Percentiles rank a stretch among this genome's conserved stretches.
Conservation (phyloP, 2,888 invertebrate genomes). For the Oscheius myriophilus region DNA sequence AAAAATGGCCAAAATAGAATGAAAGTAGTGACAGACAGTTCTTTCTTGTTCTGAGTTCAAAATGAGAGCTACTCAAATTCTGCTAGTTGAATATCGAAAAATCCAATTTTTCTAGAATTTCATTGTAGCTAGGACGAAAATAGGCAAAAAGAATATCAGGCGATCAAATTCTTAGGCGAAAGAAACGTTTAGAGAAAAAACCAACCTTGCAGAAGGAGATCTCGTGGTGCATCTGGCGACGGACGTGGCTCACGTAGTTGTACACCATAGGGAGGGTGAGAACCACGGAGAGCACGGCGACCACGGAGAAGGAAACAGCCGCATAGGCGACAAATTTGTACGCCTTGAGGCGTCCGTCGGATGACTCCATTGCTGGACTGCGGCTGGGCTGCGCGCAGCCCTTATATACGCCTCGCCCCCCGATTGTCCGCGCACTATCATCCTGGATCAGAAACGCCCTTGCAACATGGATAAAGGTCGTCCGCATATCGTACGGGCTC, state of each 20-base stretch:
- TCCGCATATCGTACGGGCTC: constrained; percentile 39
- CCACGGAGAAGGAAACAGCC: constrained; percentile 69
- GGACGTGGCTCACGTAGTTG: constrained; percentile 68
- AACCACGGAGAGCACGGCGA: constrained; percentile 70
- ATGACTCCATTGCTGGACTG: constrained; percentile 51
- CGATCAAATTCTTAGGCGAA: too few species aligned
- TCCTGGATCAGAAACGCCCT: constrained; percentile 32
- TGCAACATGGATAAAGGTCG: constrained; percentile 37
- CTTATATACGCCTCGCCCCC: constrained; percentile 30
- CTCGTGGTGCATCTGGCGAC: constrained; percentile 70
- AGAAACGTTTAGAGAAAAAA: not conserved
- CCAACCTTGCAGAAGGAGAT: constrained; percentile 69
- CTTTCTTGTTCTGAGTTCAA: too few species aligned
- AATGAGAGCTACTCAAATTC: too few species aligned
- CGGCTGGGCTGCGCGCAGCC: constrained; percentile 11
- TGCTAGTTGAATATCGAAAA: too few species aligned
- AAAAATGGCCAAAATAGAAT: too few species aligned
- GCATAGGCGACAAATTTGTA: constrained; percentile 71
- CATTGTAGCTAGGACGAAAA: not conserved
- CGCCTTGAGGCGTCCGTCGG: constrained; percentile 69
- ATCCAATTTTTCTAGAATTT: too few species aligned
- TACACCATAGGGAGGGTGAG: constrained; percentile 70
- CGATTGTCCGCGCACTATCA: constrained; percentile 28
- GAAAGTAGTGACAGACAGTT: too few species aligned
- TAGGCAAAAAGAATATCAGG: too few species aligned